phyloP scores from a whole-genome alignment of 1,140 invertebrate species.

The Drosophila teissieri region DNA sequence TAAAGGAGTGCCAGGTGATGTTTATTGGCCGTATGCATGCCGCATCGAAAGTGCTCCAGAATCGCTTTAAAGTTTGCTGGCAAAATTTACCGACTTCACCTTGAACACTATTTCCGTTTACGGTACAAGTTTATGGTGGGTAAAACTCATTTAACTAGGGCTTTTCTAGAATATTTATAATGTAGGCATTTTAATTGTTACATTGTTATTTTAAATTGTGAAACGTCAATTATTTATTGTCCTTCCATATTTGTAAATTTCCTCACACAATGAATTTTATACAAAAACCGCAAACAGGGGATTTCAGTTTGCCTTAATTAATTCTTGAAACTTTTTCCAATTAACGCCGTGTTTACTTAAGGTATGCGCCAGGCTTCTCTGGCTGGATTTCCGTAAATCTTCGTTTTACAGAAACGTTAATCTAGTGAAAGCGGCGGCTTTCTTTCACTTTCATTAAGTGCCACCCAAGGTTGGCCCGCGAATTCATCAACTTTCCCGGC shows the following conservation, averaged over 20 bases:
- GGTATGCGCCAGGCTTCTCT: conserved; percentile 1
- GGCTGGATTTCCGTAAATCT: conserved; percentile 3
- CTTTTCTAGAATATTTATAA: no score
- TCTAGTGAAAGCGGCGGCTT: conserved; percentile 8
- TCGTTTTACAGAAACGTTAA: conserved; percentile 10
- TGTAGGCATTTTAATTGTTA: no score
- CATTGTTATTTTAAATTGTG: no score
- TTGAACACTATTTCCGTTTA: conserved; percentile 24
- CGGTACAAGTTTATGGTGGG: conserved; percentile 5
- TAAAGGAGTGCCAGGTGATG: conserved; percentile 34
- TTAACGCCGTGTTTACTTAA: conserved; percentile 9
- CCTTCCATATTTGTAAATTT: no score
- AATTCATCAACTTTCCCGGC: conserved; percentile 32
- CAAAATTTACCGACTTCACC: conserved; percentile 17
- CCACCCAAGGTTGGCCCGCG: not conserved
- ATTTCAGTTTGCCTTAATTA: no score
- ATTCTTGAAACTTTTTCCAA: not conserved
- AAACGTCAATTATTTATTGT: no score
- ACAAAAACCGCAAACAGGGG: no score
- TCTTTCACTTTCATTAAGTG: conserved; percentile 28
- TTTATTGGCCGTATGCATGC: conserved; percentile 39
- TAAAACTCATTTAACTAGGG: not conserved
- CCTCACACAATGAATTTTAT: no score
- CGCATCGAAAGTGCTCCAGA: conserved; percentile 19
- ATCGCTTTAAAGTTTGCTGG: conserved; percentile 7